These are phyloP conservation scores for Nipponia nippon DNA, from an alignment of 2,113 vertebrate species.

Conservation along the genomic window DNA sequence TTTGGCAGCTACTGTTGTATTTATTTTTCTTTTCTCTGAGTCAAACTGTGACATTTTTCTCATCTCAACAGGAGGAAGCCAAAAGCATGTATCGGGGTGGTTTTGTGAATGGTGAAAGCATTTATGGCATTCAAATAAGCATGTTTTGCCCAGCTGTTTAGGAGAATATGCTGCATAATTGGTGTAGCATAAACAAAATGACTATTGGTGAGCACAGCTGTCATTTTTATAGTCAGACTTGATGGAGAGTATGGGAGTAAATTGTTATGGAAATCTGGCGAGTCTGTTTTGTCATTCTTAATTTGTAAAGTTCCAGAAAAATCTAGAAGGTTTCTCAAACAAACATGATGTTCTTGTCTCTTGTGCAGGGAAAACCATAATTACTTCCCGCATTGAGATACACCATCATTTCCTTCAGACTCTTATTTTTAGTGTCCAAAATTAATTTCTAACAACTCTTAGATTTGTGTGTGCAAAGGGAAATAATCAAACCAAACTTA, in stretches of 20 bases:
- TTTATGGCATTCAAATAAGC: not conserved
- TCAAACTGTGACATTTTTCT: not conserved
- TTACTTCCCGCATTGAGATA: not conserved
- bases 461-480: not conserved
- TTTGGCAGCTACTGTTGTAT: not conserved
- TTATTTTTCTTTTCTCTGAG: slow-evolving; percentile 19
- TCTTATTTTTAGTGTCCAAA: not conserved
- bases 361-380: not conserved
- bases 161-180: not conserved
- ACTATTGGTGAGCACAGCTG: not conserved
- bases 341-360: not conserved
- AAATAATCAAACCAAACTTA: not conserved
- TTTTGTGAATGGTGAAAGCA: not conserved
- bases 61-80: not conserved
- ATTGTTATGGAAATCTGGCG: not conserved
- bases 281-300: not conserved
- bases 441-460: not conserved
- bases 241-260: not conserved
- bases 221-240: not conserved
- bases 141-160: not conserved
- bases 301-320: not conserved
- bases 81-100: not conserved
- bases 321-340: not conserved
- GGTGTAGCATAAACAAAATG: not conserved
- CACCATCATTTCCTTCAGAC: not conserved